Evolutionary conservation across 2,797 vertebrate genomes (phyloP).

Genomic region (Pseudochirops corinnae): DNA sequence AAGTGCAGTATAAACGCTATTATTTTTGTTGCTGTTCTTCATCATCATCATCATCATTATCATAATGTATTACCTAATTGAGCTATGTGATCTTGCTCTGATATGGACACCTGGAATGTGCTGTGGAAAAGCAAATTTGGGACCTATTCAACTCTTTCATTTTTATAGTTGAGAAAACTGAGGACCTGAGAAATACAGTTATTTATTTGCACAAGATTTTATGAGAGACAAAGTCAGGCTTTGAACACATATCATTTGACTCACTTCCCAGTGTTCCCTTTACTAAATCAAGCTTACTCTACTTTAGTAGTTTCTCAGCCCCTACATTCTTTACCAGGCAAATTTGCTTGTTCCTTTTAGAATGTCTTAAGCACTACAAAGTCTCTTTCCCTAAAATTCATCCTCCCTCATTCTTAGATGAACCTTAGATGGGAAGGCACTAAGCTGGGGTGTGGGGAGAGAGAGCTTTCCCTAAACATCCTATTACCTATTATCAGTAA

Average conservation of each 20-base stretch:
- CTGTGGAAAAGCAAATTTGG: neutral
- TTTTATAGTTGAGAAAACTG: neutral
- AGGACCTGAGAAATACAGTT: neutral
- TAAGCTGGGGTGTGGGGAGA: neutral
- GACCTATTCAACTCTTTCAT: neutral
- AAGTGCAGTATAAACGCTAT: neutral
- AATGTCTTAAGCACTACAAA: neutral
- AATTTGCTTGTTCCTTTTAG: neutral
- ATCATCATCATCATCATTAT: too few species aligned
- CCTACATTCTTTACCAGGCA: neutral
- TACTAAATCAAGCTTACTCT: neutral
- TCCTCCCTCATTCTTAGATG: neutral
- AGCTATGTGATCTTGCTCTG: neutral
- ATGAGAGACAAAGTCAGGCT: neutral
- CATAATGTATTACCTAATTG: neutral
- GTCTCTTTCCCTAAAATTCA: neutral
- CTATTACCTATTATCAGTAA: neutral
- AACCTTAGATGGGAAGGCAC: neutral
- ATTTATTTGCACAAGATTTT: neutral
- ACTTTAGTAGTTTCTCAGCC: neutral
- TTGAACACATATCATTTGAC: neutral
- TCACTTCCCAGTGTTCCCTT: neutral
- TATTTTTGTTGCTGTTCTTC: neutral
- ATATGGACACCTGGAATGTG: neutral
- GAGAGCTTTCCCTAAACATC: neutral